phyloP scores from a whole-genome alignment of 2,888 invertebrate species.

The Itoplectis maculator region DNA sequence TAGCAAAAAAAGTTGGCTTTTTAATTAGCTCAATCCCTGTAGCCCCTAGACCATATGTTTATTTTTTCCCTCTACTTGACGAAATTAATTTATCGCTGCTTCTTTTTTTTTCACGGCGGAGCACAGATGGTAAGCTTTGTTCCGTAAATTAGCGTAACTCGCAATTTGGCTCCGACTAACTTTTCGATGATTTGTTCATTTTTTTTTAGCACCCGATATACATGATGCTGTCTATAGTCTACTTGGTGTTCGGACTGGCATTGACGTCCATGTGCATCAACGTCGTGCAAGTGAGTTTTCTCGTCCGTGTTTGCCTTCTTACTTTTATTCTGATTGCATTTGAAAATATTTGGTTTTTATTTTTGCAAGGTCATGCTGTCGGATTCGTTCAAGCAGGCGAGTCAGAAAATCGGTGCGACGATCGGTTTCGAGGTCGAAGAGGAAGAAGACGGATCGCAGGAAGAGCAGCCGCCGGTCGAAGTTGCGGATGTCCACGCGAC shows the following conservation, averaged over 20 bases:
- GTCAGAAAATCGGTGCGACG: conserved; percentile 93
- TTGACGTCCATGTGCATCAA: conserved; percentile 99
- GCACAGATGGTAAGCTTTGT: conserved; percentile 81
- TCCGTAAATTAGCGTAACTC: conserved; percentile 3
- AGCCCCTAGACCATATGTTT: conserved; percentile 21
- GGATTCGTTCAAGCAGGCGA: conserved; percentile 93
- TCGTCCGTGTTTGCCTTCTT: neutral
- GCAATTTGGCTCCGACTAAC: neutral
- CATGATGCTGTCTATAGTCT: conserved; percentile 96
- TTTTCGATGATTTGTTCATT: conserved; percentile 62
- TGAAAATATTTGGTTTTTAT: neutral
- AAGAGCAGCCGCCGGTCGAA: conserved; percentile 80
- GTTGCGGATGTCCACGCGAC: conserved; percentile 80
- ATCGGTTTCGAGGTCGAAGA: conserved; percentile 91
- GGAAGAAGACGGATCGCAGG: conserved; percentile 88
- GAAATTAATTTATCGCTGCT: conserved; percentile 74
- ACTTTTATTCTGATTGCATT: conserved; percentile 5
- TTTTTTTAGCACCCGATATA: conserved; percentile 91
- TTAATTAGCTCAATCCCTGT: conserved; percentile 5
- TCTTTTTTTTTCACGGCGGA: conserved; percentile 78
- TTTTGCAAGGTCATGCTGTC: conserved; percentile 86
- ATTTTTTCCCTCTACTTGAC: conserved; percentile 20
- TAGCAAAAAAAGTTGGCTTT: conserved; percentile 23
- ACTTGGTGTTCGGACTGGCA: conserved; percentile 97
- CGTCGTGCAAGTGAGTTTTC: conserved; percentile 92